Evolutionary conservation across 2,888 invertebrate species (phyloP).

Genomic region (Isoperla grammatica): DNA sequence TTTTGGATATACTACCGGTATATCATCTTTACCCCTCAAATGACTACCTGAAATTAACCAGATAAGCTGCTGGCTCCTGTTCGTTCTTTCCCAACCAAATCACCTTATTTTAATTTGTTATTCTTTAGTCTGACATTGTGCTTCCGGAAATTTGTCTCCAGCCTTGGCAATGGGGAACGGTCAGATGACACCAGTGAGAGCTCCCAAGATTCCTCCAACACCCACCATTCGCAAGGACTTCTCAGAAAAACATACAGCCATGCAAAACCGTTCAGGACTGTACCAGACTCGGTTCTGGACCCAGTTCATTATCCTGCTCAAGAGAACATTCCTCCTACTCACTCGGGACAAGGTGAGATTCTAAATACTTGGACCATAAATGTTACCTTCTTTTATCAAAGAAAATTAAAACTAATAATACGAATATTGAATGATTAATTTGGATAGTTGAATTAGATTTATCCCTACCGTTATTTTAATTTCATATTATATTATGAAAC

Average conservation of each 20-base stretch:
- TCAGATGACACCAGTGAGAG: conserved; percentile 49
- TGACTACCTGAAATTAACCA: too few relatives aligned
- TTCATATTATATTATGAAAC: too few relatives aligned
- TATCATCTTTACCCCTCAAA: too few relatives aligned
- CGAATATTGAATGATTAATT: too few relatives aligned
- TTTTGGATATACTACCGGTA: too few relatives aligned
- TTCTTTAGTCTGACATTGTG: too few relatives aligned
- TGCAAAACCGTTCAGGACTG: conserved; percentile 31
- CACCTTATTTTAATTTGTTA: too few relatives aligned
- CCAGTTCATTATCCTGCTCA: conserved; percentile 56
- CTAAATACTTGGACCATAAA: too few relatives aligned
- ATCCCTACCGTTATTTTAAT: too few relatives aligned
- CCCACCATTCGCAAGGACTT: conserved; percentile 9
- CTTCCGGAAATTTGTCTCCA: conserved; percentile 41
- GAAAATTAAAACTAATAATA: conserved; percentile 20
- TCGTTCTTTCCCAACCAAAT: too few relatives aligned
- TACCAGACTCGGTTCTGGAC: conserved; percentile 55
- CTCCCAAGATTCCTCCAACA: conserved; percentile 40
- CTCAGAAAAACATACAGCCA: conserved; percentile 11
- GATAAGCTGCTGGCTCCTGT: too few relatives aligned
- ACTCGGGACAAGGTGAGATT: conserved; percentile 57
- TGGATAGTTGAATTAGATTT: too few relatives aligned
- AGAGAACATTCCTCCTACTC: conserved; percentile 56
- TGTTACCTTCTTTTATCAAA: not conserved
- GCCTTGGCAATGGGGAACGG: conserved; percentile 50